These are phyloP conservation scores for Echeneis naucrates DNA, from an alignment of 2,797 vertebrate genomes.

Conservation along the genomic window DNA sequence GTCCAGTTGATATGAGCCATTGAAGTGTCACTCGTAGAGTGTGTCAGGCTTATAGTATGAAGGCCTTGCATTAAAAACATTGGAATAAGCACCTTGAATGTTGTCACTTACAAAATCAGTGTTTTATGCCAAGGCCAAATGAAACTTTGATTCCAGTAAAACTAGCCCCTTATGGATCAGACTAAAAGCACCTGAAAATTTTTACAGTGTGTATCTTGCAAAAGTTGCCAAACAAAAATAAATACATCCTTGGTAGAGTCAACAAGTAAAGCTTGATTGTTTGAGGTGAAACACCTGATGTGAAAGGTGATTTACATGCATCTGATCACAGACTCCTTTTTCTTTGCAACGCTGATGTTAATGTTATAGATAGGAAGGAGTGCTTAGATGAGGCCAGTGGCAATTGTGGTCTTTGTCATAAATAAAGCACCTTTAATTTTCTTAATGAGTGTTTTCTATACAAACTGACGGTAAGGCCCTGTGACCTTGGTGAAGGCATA, in stretches of 20 bases:
- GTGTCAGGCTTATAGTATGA: slow-evolving; percentile 74
- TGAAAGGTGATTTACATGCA: slow-evolving; percentile 59
- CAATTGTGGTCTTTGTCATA: slow-evolving; percentile 66
- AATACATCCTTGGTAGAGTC: slow-evolving; percentile 85
- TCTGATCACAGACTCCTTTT: slow-evolving; percentile 74
- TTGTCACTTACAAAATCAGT: slow-evolving; percentile 90
- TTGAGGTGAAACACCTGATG: slow-evolving; percentile 73
- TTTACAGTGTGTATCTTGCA: slow-evolving; percentile 80
- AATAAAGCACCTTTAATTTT: slow-evolving; percentile 78
- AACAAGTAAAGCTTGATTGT: slow-evolving; percentile 81
- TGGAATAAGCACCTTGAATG: slow-evolving; percentile 90
- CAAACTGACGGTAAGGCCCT: slow-evolving; percentile 96
- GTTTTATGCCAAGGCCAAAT: slow-evolving; percentile 86
- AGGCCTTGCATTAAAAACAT: slow-evolving; percentile 87
- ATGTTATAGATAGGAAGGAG: slow-evolving; percentile 59
- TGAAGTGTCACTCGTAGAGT: slow-evolving; percentile 69
- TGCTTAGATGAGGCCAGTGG: slow-evolving; percentile 73
- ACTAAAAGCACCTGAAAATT: slow-evolving; percentile 93
- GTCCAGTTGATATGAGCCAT: slow-evolving; percentile 60
- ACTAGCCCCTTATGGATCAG: slow-evolving; percentile 80
- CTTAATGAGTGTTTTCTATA: slow-evolving; percentile 79
- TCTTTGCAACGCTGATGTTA: slow-evolving; percentile 74
- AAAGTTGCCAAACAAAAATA: slow-evolving; percentile 82
- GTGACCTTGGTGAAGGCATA: slow-evolving; percentile 99
- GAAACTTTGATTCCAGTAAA: slow-evolving; percentile 90